Conservation (phyloP, 2,113 vertebrate species). For the Oreochromis tanganicae region DNA sequence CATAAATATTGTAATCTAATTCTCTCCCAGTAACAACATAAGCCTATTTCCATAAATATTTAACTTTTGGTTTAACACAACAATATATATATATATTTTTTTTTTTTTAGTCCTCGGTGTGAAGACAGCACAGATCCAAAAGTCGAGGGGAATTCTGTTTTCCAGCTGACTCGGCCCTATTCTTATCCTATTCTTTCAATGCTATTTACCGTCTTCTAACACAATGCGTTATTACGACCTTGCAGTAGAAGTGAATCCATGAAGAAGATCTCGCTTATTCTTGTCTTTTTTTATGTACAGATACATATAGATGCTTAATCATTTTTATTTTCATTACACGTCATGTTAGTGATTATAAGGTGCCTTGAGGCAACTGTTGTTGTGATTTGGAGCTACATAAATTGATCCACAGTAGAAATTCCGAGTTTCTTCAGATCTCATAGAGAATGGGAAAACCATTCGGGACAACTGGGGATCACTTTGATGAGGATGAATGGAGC, state of each 20-base stretch:
- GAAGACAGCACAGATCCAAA: not conserved
- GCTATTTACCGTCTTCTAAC: not conserved
- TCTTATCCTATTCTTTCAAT: not conserved
- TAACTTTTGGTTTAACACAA: not conserved
- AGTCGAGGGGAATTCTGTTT: not conserved
- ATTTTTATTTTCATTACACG: not conserved
- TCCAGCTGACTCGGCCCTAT: not conserved
- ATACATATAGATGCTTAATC: not conserved
- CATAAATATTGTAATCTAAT: not conserved
- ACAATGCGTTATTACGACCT: not conserved
- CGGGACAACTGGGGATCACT: slow-evolving; percentile 31
- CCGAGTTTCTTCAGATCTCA: not conserved
- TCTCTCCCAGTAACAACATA: not conserved
- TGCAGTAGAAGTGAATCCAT: not conserved
- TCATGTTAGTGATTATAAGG: not conserved
- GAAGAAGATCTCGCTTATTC: not conserved
- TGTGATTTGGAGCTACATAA: not conserved
- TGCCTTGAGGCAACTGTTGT: not conserved
- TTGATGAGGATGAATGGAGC: slow-evolving; percentile 44
- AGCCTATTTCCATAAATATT: not conserved
- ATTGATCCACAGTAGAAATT: not conserved
- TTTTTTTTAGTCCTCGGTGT: not conserved
- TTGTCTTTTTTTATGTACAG: not conserved
- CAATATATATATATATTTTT: too few relatives aligned
- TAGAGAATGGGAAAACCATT: not conserved